Evolutionary conservation across 2,888 invertebrate species (phyloP), one percentile per base, ranked within the genome.

Genomic region (Rotaria magnacalcarata): DNA sequence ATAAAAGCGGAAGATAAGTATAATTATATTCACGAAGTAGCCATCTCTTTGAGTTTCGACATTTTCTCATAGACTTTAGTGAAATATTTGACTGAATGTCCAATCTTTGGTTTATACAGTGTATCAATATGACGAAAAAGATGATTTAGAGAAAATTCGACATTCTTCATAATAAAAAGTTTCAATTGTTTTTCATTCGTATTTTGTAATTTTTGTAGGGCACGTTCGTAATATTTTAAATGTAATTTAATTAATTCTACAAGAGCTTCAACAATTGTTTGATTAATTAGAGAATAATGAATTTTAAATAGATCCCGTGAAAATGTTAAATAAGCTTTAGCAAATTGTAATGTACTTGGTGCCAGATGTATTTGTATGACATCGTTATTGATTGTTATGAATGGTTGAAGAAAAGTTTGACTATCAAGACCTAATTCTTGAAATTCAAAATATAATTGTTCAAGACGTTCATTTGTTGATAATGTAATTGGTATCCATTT

Each of bases 181-280:
- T 80, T 80, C 6, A 47, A 80, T 80, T 80, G 80, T 80, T 80
- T 80, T 24, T 80, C 80, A 80, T 80, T 80, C 11, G 47, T 47
- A 2, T 3, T 34, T 47, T 80, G 80, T 47, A 47, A 47, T n/a
- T 43, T 80, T 80, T 80, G 80, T 47, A 80, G 41, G 4, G 80
- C 80, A 47, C 80, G 80, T 47, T 80, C 80, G n/a, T 80, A 80
- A 47, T 80, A 80, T 47, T 80, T 80, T 24, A 80, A 80, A 80
- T 80, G 80, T 80, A 80, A 47, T 80, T 80, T 80, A 47, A 80
- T 80, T n/a, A 80, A n/a, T 80, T 80, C 80, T 10, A 80, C 80
- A 24, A 80, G 80, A 19, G 80, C 80, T 80, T 80, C 80, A n/a
- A 80, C 80, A 80, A 80, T 43, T 14, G 80, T 80, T 47, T 80